Conservation (phyloP, 2,888 invertebrate genomes). For the Pharmacophagus antenor region DNA sequence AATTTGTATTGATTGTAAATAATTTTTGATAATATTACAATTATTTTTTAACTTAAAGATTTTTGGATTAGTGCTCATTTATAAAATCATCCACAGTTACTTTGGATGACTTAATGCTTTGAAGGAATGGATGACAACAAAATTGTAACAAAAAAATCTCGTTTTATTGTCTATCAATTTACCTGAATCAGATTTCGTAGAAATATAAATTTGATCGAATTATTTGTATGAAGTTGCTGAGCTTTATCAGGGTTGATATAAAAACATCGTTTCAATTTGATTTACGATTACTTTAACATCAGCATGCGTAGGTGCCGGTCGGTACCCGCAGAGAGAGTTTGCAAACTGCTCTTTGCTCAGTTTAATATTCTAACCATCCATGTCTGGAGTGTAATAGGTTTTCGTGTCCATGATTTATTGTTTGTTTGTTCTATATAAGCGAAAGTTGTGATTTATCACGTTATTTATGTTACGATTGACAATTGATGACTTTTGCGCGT, state of each 20-base stretch:
- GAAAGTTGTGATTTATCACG: conserved; percentile 47
- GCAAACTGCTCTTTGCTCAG: conserved; percentile 43
- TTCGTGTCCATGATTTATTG: conserved; percentile 53
- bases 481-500: conserved; percentile 30
- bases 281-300: conserved; percentile 43
- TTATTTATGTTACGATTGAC: conserved; percentile 41
- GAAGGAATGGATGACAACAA: too few relatives aligned
- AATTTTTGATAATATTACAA: too few relatives aligned
- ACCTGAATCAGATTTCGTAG: too few relatives aligned
- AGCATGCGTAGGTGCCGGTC: conserved; percentile 47
- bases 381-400: conserved; percentile 55
- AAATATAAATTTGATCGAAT: too few relatives aligned
- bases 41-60: too few relatives aligned
- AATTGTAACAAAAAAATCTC: too few relatives aligned
- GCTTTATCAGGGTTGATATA: conserved; percentile 38
- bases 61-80: too few relatives aligned
- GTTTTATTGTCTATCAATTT: too few relatives aligned
- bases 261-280: conserved; percentile 43
- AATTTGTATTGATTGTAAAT: too few relatives aligned
- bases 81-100: too few relatives aligned
- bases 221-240: background rate
- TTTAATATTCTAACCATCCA: conserved; percentile 48
- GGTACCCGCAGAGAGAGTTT: conserved; percentile 39
- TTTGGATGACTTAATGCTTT: too few relatives aligned
- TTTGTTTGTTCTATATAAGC: conserved; percentile 55